Evolutionary conservation across 2,113 vertebrate species (phyloP).

Genomic region (Austrofundulus limnaeus): DNA sequence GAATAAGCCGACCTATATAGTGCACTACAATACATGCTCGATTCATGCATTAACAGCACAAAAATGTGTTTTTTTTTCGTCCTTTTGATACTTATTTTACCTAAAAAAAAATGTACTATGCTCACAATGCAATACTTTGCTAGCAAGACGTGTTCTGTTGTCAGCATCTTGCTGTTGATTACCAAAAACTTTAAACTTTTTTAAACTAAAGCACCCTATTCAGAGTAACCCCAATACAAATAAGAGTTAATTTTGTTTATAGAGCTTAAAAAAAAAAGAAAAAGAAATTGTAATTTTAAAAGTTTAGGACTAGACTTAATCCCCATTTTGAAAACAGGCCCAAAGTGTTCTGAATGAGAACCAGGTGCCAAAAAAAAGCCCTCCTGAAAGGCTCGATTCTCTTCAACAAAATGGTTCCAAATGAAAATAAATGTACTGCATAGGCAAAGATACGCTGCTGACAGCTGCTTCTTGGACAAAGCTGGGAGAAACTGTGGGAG

Average conservation of each 20-base stretch:
- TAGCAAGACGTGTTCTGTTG: neutral
- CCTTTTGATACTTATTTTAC: neutral
- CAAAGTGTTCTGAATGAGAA: conserved; percentile 24
- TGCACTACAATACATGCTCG: neutral
- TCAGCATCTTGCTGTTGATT: neutral
- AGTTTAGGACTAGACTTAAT: conserved; percentile 14
- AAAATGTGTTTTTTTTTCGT: conserved; percentile 1
- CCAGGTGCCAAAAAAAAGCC: conserved; percentile 29
- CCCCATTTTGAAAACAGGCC: conserved; percentile 23
- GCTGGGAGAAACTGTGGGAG: conserved; percentile 16
- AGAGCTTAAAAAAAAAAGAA: neutral
- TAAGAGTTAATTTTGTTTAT: neutral
- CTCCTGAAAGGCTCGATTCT: conserved; percentile 34
- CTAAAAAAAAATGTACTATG: neutral
- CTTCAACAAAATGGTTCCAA: conserved; percentile 35
- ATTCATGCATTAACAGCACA: conserved; percentile 10
- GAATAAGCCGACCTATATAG: conserved; percentile 18
- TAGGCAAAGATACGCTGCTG: conserved; percentile 63
- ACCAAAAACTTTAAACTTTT: neutral
- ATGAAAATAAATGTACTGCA: conserved; percentile 70
- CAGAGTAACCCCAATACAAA: neutral
- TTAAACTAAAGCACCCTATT: neutral
- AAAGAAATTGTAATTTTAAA: neutral
- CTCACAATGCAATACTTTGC: neutral
- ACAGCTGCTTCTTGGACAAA: conserved; percentile 49